Evolutionary conservation across 2,797 vertebrate genomes (phyloP).

Genomic region (Rhodeus uyekii): DNA sequence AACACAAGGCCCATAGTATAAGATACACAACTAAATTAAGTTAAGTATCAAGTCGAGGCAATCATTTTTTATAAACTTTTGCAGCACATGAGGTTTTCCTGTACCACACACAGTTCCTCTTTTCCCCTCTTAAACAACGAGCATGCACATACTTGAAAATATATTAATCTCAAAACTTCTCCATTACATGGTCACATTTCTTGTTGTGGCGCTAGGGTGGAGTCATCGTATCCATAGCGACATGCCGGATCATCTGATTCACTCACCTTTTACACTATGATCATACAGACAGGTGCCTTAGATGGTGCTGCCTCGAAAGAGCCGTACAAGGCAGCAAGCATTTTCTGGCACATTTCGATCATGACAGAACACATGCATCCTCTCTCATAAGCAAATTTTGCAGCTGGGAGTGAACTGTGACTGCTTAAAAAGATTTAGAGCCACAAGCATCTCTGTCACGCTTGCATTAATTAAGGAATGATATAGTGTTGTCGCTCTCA

Average conservation of each 20-base stretch:
- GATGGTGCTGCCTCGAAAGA: background rate
- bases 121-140: conserved; percentile 2
- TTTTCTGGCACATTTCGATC: conserved; percentile 19
- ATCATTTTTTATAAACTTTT: conserved; percentile 25
- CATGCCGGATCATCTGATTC: conserved; percentile 38
- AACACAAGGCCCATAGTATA: conserved; percentile 36
- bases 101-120: conserved; percentile 24
- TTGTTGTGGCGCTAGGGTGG: conserved; percentile 30
- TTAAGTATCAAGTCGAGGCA: conserved; percentile 29
- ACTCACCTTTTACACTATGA: conserved; percentile 27
- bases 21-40: conserved; percentile 43
- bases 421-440: conserved; percentile 39
- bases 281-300: conserved; percentile 14
- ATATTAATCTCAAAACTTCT: conserved; percentile 39
- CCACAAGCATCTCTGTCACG: conserved; percentile 42
- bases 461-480: conserved; percentile 44
- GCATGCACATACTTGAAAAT: background rate
- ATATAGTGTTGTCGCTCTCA: conserved; percentile 19
- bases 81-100: conserved; percentile 14
- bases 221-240: conserved; percentile 26
- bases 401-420: conserved; percentile 19
- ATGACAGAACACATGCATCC: conserved; percentile 3
- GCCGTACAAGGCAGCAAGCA: background rate
- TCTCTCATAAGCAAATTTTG: conserved; percentile 6
- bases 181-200: background rate